A percentile compares a stretch with the other conserved stretches of the same genome.
phyloP scores from a whole-genome alignment of 2,888 invertebrate species.

The Acleris sparsana region DNA sequence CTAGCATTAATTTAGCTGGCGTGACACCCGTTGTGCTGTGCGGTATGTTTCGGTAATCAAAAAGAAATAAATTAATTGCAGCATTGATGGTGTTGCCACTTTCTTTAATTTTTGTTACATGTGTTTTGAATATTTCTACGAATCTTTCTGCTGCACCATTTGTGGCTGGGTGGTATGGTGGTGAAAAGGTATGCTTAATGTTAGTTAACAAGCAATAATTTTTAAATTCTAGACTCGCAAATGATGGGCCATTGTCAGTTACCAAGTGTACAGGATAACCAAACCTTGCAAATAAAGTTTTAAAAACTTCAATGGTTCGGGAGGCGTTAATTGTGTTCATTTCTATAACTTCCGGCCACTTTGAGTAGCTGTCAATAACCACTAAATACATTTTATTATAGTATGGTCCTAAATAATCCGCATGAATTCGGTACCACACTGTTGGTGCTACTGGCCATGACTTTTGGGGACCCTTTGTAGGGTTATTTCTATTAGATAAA shows the following conservation, averaged over 20 bases:
- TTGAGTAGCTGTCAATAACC: not conserved
- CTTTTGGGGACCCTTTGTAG: not conserved
- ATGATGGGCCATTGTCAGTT: constrained; percentile 18
- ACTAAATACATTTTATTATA: constrained; percentile 11
- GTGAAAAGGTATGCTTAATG: constrained; percentile 13
- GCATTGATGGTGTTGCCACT: too few relatives aligned
- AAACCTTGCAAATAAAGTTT: not conserved
- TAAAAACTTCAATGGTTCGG: not conserved
- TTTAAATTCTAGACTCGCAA: not conserved
- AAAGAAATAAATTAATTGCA: too few relatives aligned
- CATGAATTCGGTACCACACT: constrained; percentile 1
- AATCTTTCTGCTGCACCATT: not conserved
- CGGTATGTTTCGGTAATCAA: too few relatives aligned
- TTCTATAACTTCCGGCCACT: constrained; percentile 13
- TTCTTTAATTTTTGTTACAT: too few relatives aligned
- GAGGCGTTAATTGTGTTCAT: too few relatives aligned
- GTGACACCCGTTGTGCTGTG: too few relatives aligned
- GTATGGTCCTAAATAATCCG: constrained; percentile 9
- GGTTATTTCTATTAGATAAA: constrained; percentile 1
- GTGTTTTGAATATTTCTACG: constrained; percentile 6
- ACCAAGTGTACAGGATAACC: constrained; percentile 16
- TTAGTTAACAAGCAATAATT: not conserved
- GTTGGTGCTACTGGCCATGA: constrained; percentile 8
- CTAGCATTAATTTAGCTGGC: too few relatives aligned
- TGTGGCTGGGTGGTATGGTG: constrained; percentile 6